phyloP scores from a whole-genome alignment of 2,888 invertebrate species.

The Calameuta idolon region DNA sequence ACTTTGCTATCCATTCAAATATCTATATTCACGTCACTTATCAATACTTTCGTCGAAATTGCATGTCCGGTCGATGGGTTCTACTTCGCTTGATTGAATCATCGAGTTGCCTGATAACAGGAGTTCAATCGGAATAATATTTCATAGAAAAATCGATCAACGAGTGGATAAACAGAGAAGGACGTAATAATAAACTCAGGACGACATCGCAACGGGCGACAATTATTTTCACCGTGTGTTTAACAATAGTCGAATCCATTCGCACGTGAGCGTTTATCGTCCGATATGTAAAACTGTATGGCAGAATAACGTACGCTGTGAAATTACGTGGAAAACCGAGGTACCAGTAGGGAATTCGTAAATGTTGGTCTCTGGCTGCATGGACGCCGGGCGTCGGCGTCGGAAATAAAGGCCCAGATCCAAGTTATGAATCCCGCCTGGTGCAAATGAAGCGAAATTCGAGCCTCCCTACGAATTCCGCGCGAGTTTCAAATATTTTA shows the following conservation, averaged over 20 bases:
- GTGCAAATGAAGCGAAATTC: conserved; percentile 37
- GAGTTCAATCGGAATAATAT: not conserved
- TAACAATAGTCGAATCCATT: not conserved
- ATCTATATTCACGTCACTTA: not conserved
- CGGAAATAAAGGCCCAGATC: not conserved
- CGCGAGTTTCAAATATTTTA: conserved; percentile 25
- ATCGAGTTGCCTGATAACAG: not conserved
- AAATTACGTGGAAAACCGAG: conserved; percentile 11
- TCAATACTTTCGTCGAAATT: too few species aligned
- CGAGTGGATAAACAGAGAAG: not conserved
- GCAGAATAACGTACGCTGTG: conserved; percentile 9
- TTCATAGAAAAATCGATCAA: not conserved
- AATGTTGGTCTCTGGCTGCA: conserved; percentile 12
- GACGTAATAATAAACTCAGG: not conserved
- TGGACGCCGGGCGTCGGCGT: conserved; percentile 21
- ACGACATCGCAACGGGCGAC: not conserved
- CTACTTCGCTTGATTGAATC: not conserved
- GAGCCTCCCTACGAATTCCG: conserved; percentile 19
- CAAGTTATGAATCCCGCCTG: conserved; percentile 35
- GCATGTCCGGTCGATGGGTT: not conserved
- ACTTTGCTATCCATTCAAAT: not conserved
- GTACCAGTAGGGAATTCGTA: conserved; percentile 13
- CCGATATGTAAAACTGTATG: not conserved
- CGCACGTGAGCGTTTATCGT: not conserved
- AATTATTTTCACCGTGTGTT: not conserved